Evolutionary conservation across 2,888 invertebrate genomes (phyloP).

Genomic region (Lymantria monacha): DNA sequence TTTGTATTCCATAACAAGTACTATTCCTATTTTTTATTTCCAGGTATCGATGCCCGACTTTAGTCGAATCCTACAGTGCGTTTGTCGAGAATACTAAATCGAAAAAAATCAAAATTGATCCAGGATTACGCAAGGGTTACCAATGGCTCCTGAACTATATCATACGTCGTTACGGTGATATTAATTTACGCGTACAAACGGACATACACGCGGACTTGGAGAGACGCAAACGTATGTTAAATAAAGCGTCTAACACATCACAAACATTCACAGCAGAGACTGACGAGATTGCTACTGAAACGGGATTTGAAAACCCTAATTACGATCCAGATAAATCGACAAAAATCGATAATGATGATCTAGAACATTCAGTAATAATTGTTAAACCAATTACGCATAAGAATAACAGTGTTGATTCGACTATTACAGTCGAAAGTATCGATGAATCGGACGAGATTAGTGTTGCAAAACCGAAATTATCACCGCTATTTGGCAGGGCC

Average conservation of each 20-base stretch:
- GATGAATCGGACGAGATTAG: conserved; percentile 56
- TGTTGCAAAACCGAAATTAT: conserved; percentile 61
- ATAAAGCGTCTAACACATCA: conserved; percentile 59
- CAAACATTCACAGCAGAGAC: conserved; percentile 53
- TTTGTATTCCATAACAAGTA: too few species aligned
- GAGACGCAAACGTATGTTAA: conserved; percentile 68
- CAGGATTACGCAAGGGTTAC: conserved; percentile 86
- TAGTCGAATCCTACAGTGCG: conserved; percentile 89
- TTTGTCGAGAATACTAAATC: conserved; percentile 42
- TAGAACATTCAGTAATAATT: conserved; percentile 56
- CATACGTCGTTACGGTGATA: conserved; percentile 83
- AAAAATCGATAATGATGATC: conserved; percentile 32
- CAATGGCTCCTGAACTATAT: conserved; percentile 87
- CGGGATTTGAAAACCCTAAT: conserved; percentile 76
- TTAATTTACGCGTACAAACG: conserved; percentile 86
- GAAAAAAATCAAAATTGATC: conserved; percentile 83
- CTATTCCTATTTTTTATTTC: conserved; percentile 3
- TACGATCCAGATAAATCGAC: conserved; percentile 47
- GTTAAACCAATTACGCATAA: conserved; percentile 62
- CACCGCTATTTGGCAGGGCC: conserved; percentile 66
- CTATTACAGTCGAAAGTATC: conserved; percentile 67
- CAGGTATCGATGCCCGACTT: conserved; percentile 88
- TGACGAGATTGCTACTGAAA: conserved; percentile 70
- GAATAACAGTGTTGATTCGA: conserved; percentile 61
- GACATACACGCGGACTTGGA: conserved; percentile 80